These are phyloP conservation scores for Drosophila melanocephala DNA, from an alignment of 2,888 invertebrate genomes.

Conservation along the genomic window DNA sequence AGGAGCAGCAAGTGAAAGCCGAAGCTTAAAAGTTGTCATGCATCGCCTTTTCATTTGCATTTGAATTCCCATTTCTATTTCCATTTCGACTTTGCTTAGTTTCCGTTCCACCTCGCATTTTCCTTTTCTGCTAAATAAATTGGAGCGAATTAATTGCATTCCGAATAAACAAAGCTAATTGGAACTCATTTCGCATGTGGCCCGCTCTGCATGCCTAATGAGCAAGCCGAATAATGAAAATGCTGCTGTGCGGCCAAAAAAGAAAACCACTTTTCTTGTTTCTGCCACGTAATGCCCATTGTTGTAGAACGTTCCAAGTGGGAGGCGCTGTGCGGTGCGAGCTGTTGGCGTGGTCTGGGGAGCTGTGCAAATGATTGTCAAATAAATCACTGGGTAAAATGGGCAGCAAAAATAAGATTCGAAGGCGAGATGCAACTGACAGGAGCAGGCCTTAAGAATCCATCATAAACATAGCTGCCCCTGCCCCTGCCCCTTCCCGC, in stretches of 20 bases:
- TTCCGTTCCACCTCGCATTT: not conserved
- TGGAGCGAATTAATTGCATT: conserved; percentile 80
- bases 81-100: conserved; percentile 40
- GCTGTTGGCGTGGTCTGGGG: conserved; percentile 1
- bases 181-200: conserved; percentile 80
- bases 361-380: conserved; percentile 75
- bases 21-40: conserved; percentile 43
- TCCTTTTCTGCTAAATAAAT: conserved; percentile 66
- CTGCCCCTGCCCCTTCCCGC: not conserved
- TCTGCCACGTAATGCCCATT: conserved; percentile 68
- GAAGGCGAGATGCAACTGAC: conserved; percentile 49
- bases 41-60: conserved; percentile 49
- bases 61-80: conserved; percentile 26
- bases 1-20: conserved; percentile 19
- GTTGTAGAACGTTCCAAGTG: conserved; percentile 31
- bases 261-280: conserved; percentile 57
- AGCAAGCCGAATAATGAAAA: conserved; percentile 31
- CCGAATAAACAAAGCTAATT: conserved; percentile 77
- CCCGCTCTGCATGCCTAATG: conserved; percentile 72
- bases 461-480: conserved; percentile 40
- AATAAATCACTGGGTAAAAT: conserved; percentile 71
- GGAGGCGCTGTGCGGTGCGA: not conserved
- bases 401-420: conserved; percentile 27
- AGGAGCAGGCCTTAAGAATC: conserved; percentile 31
- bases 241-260: not conserved